Base-by-base conservation (phyloP, 1,140 invertebrate species). In the Hesperophylax magnus region DNA sequence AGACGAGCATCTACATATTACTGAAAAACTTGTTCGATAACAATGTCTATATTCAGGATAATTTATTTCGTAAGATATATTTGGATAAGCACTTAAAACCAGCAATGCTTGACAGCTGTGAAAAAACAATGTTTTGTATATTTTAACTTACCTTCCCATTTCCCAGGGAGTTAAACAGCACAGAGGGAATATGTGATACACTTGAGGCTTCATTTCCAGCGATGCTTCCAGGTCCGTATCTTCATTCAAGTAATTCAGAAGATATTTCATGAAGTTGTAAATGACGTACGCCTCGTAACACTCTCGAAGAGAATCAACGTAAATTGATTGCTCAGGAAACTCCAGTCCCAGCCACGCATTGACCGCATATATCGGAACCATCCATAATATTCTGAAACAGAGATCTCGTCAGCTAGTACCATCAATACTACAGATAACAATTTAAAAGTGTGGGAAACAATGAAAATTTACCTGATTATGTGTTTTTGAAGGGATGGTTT, bases 251-350 rank as follows among this genome's bases (percentile, higher is more conserved):
- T 97, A 98, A 85, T 97, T 97, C 67, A 98, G 88, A 61, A 99
- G 90, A 89, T 96, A 99, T 86, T 95, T 96, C 96, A 99, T 98
- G 86, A 99, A 99, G 90, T 98, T 98, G 86, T 99, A 99, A 85
- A 99, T 99, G 0, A 98, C 97, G 92, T 98, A 98, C 14, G 95
- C 95, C 90, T 99, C 98, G 87, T 99, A 99, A 87, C 97, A 98
- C 91, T 99, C 97, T 88, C 97, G 91, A 31, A 97, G 87, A 84
- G 96, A 97, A 86, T 99, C 97, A 85, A 98, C 92, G 86, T 98
- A 98, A 79, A 98, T 97, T 20, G 96, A 96, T 82, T 94, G 93
- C 84, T 93, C 91, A 20, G 96, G 96, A 89, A 96, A 96, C 31
- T 95, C 90, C 60, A 97, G 87, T 60, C 95, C 95, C 81, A 97